These are phyloP conservation scores for Imbricaverruca yamaguchii DNA, from an alignment of 2,888 invertebrate species.

Conservation along the genomic window DNA sequence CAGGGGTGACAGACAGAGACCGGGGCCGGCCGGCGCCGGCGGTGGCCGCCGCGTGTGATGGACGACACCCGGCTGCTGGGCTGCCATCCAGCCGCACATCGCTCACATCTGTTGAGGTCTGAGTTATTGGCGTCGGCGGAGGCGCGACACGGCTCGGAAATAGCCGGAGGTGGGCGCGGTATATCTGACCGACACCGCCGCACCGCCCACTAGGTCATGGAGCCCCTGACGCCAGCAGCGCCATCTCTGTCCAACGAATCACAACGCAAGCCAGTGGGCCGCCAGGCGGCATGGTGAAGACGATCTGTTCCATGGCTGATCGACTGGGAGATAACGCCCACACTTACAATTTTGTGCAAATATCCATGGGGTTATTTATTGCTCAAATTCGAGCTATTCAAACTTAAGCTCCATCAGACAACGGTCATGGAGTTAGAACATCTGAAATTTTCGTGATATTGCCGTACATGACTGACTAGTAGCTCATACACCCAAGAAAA, in stretches of 20 bases:
- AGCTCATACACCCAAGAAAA: no score
- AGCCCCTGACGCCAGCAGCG: neutral
- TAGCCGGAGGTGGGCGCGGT: neutral
- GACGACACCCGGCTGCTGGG: neutral
- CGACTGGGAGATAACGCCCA: no score
- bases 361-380: no score
- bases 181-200: neutral
- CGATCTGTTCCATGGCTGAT: no score
- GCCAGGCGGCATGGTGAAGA: neutral
- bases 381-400: no score
- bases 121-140: neutral
- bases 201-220: neutral
- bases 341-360: no score
- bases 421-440: no score
- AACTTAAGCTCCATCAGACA: no score
- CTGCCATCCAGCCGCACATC: neutral
- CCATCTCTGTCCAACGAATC: no score
- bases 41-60: neutral
- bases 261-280: neutral
- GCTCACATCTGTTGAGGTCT: neutral
- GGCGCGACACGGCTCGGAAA: neutral
- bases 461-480: no score
- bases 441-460: no score
- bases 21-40: neutral
- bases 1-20: neutral